Percentiles rank a stretch among this genome's conserved stretches.
These are phyloP conservation scores for Charaxes varanes DNA, from an alignment of 1,140 invertebrate genomes.

Conservation along the genomic window DNA sequence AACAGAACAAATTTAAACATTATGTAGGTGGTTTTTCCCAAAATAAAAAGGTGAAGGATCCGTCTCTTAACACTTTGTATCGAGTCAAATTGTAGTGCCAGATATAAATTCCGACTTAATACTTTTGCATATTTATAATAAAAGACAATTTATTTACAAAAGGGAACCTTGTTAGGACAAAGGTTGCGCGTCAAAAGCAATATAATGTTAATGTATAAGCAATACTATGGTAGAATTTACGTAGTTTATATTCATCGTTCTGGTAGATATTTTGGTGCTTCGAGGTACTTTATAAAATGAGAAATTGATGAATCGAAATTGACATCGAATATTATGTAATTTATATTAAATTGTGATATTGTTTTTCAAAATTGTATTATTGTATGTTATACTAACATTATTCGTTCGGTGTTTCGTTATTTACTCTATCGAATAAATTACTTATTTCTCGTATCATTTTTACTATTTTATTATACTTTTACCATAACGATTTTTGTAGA, in stretches of 20 bases:
- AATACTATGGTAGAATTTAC: constrained; percentile 56
- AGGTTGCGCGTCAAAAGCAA: constrained; percentile 63
- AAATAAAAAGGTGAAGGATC: too few species aligned
- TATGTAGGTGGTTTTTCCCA: too few species aligned
- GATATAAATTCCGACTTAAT: constrained; percentile 1
- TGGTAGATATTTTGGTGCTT: constrained; percentile 67
- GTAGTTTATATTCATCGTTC: constrained; percentile 45
- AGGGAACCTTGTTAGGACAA: constrained; percentile 25
- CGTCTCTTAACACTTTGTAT: too few species aligned
- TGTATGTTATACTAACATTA: constrained; percentile 25
- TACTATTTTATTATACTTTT: constrained; percentile 30
- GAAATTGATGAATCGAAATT: constrained; percentile 47
- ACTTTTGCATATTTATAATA: constrained; percentile 8
- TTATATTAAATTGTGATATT: constrained; percentile 46
- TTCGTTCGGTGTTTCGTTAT: constrained; percentile 22
- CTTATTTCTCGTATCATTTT: constrained; percentile 18
- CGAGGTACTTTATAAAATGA: constrained; percentile 48
- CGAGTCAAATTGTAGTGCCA: constrained; percentile 12
- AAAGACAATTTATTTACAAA: constrained; percentile 11
- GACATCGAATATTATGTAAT: constrained; percentile 60
- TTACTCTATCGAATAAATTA: constrained; percentile 16
- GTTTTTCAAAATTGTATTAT: constrained; percentile 38
- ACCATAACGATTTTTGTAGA: constrained; percentile 32
- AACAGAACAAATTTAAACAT: too few species aligned
- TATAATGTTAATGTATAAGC: constrained; percentile 65